Percentiles rank a stretch among this genome's conserved stretches.
phyloP scores from a whole-genome alignment of 2,888 invertebrate species.

The Dioctria rufipes region DNA sequence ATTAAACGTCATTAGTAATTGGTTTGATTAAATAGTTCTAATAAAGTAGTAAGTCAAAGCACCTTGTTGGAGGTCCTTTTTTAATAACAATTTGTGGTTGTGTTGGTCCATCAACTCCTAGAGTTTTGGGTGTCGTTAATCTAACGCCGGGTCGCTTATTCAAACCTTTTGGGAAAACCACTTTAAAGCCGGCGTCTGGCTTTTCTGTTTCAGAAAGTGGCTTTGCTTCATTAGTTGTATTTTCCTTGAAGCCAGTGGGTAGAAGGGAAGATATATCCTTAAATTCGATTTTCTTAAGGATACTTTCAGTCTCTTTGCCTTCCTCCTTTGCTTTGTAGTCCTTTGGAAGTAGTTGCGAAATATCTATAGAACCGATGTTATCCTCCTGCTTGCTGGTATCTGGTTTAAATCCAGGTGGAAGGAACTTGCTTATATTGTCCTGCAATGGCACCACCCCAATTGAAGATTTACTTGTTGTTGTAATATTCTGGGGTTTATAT shows the following conservation, averaged over 20 bases:
- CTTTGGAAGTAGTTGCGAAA: slow-evolving; percentile 77
- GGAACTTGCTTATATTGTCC: slow-evolving; percentile 74
- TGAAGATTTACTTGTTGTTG: slow-evolving; percentile 27
- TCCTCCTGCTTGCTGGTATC: slow-evolving; percentile 58
- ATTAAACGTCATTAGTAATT: background rate
- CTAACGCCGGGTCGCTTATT: slow-evolving; percentile 75
- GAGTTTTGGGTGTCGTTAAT: slow-evolving; percentile 75
- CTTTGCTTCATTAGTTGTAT: slow-evolving; percentile 61
- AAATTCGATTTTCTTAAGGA: slow-evolving; percentile 66
- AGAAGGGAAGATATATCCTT: slow-evolving; percentile 72
- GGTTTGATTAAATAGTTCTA: background rate
- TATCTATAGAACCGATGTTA: slow-evolving; percentile 68
- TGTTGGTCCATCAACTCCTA: slow-evolving; percentile 70
- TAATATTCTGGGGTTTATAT: slow-evolving; percentile 69
- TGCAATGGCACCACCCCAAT: slow-evolving; percentile 61
- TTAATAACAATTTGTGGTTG: slow-evolving; percentile 79
- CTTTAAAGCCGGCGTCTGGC: slow-evolving; percentile 74
- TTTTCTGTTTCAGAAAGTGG: slow-evolving; percentile 71
- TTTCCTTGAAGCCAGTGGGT: slow-evolving; percentile 75
- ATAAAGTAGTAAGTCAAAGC: slow-evolving; percentile 57
- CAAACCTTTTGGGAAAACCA: slow-evolving; percentile 82
- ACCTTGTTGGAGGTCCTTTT: slow-evolving; percentile 89
- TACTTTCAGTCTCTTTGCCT: slow-evolving; percentile 55
- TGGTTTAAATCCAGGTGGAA: slow-evolving; percentile 76
- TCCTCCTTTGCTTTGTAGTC: slow-evolving; percentile 72